Evolutionary conservation across 2,113 vertebrate species (phyloP).

Genomic region (Tangachromis dhanisi): DNA sequence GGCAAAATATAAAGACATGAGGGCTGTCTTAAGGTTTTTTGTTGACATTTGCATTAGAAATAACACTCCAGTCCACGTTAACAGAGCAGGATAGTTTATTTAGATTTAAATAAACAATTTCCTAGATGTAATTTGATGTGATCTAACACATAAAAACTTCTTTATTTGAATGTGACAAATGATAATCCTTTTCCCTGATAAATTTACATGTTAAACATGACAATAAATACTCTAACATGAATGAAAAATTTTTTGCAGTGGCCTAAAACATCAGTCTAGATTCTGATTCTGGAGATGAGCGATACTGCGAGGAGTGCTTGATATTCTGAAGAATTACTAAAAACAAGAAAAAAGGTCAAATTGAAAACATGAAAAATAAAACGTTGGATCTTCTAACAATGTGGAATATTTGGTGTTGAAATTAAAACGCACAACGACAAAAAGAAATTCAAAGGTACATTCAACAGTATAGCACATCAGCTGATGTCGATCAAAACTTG

Average conservation of each 20-base stretch:
- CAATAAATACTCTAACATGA: conserved; percentile 35
- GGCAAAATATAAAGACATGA: neutral
- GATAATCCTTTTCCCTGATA: conserved; percentile 27
- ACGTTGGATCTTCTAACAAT: neutral
- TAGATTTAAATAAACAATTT: conserved; percentile 44
- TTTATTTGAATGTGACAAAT: neutral
- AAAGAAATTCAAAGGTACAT: conserved; percentile 1
- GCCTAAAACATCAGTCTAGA: neutral
- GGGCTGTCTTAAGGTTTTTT: neutral
- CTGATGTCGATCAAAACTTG: neutral
- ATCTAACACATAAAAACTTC: conserved; percentile 17
- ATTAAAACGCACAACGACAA: neutral
- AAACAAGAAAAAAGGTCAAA: neutral
- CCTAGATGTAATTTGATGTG: conserved; percentile 18
- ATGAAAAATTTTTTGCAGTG: neutral
- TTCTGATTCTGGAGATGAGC: neutral
- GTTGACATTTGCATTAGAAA: neutral
- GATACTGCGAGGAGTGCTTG: conserved; percentile 6
- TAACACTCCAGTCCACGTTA: neutral
- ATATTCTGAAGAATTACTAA: neutral
- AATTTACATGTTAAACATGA: conserved; percentile 30
- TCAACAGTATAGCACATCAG: conserved; percentile 43
- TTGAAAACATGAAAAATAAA: conserved; percentile 27
- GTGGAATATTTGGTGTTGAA: conserved; percentile 19
- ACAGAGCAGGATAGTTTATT: conserved; percentile 47